Percentiles rank a stretch among this genome's conserved stretches.
Conservation (phyloP, 2,888 invertebrate genomes). For the Stramonita haemastoma region DNA sequence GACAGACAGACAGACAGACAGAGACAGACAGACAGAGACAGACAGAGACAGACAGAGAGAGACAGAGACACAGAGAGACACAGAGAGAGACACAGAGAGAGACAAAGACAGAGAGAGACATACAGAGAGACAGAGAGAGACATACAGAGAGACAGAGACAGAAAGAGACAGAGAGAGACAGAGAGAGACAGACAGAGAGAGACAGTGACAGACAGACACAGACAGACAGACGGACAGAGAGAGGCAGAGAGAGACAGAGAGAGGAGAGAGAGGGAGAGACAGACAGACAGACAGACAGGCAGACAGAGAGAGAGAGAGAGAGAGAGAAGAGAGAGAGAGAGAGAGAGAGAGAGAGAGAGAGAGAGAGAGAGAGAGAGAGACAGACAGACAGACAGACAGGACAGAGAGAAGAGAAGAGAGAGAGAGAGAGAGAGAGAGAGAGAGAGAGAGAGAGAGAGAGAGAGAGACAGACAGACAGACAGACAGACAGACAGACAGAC, state of each 20-base stretch:
- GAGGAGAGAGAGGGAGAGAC: too few species aligned
- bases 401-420: not conserved
- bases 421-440: not conserved
- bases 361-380: not conserved
- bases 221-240: too few species aligned
- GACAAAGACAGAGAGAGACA: not conserved
- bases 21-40: not conserved
- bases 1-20: not conserved
- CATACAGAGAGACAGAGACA: not conserved
- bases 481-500: not conserved
- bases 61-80: not conserved
- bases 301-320: not conserved
- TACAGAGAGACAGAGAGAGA: not conserved
- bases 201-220: too few species aligned
- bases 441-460: not conserved
- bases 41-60: not conserved
- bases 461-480: not conserved
- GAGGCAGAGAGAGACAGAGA: too few species aligned
- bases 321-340: not conserved
- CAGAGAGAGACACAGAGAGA: not conserved
- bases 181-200: too few species aligned
- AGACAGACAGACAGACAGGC: too few species aligned
- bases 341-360: not conserved
- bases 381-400: not conserved
- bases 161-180: not conserved